Evolutionary conservation across 64 coral and sea anemone genomes (phyloP).

Genomic region (Pocillopora damicornis): DNA sequence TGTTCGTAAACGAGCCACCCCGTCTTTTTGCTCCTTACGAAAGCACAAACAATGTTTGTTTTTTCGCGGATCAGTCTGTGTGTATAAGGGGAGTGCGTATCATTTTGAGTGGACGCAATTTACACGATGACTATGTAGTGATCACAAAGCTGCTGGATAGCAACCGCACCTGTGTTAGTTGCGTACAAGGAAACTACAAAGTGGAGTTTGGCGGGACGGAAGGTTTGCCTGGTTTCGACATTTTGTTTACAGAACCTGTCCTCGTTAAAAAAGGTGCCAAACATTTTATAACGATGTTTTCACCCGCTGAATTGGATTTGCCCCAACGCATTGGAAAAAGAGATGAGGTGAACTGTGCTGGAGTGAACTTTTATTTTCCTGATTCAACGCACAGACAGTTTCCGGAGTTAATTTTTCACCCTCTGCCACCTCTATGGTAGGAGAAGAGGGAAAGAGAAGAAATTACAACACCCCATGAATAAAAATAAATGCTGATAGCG

Average conservation of each 20-base stretch:
- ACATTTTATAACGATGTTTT: slow-evolving; percentile 31
- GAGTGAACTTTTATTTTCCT: slow-evolving; percentile 37
- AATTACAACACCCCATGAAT: background rate
- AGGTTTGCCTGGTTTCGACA: slow-evolving; percentile 12
- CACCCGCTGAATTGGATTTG: slow-evolving; percentile 7
- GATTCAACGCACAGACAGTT: slow-evolving; percentile 36
- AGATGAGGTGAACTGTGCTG: slow-evolving; percentile 33
- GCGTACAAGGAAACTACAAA: slow-evolving; percentile 7
- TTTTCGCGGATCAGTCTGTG: slow-evolving; percentile 10
- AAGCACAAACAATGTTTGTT: slow-evolving; percentile 8
- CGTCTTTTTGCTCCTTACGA: slow-evolving; percentile 16
- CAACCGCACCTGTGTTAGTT: slow-evolving; percentile 16
- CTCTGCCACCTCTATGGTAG: slow-evolving; percentile 3
- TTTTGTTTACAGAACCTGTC: slow-evolving; percentile 19
- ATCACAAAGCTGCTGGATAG: slow-evolving; percentile 7
- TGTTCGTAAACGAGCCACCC: slow-evolving; percentile 6
- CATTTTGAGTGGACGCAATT: slow-evolving; percentile 22
- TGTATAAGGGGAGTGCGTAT: slow-evolving; percentile 17
- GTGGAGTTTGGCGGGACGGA: slow-evolving; percentile 22
- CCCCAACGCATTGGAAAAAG: slow-evolving; percentile 25
- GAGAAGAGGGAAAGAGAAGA: background rate
- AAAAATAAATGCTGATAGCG: no score
- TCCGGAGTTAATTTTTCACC: slow-evolving; percentile 24
- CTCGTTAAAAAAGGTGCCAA: slow-evolving; percentile 12
- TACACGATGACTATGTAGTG: slow-evolving; percentile 14